These are phyloP conservation scores for Spea bombifrons DNA, from an alignment of 2,113 vertebrate species.

Conservation along the genomic window DNA sequence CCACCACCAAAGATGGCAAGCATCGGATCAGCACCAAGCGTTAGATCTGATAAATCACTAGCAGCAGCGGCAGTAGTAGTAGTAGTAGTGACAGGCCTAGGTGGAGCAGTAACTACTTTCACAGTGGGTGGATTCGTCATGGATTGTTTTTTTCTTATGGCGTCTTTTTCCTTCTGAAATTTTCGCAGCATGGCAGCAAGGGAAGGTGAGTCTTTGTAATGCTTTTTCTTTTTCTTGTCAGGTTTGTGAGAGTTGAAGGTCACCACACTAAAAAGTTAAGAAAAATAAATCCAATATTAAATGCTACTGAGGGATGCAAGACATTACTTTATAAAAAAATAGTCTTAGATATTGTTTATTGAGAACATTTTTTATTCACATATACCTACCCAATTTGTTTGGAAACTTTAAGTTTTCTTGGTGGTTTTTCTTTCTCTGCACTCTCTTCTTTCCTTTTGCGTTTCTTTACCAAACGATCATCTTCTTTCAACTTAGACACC, in stretches of 20 bases:
- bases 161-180: slow-evolving; percentile 94
- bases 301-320: not conserved
- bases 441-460: slow-evolving; percentile 88
- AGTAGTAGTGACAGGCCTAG: slow-evolving; percentile 56
- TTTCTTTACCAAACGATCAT: slow-evolving; percentile 86
- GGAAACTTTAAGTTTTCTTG: slow-evolving; percentile 84
- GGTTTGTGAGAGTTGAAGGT: slow-evolving; percentile 86
- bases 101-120: slow-evolving; percentile 61
- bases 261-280: slow-evolving; percentile 67
- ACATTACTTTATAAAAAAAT: not conserved
- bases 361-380: too few relatives aligned
- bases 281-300: not conserved
- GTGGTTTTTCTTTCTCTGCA: slow-evolving; percentile 83
- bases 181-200: slow-evolving; percentile 93
- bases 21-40: slow-evolving; percentile 76
- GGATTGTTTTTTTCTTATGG: slow-evolving; percentile 78
- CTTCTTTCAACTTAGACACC: slow-evolving; percentile 80
- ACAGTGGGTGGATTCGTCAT: slow-evolving; percentile 55
- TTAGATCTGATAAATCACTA: slow-evolving; percentile 68
- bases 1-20: slow-evolving; percentile 88
- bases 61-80: slow-evolving; percentile 48
- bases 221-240: slow-evolving; percentile 97
- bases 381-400: slow-evolving; percentile 81
- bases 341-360: too few relatives aligned
- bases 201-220: slow-evolving; percentile 89